phyloP scores from a whole-genome alignment of 2,888 invertebrate species.

The Trichopoda pennipes region DNA sequence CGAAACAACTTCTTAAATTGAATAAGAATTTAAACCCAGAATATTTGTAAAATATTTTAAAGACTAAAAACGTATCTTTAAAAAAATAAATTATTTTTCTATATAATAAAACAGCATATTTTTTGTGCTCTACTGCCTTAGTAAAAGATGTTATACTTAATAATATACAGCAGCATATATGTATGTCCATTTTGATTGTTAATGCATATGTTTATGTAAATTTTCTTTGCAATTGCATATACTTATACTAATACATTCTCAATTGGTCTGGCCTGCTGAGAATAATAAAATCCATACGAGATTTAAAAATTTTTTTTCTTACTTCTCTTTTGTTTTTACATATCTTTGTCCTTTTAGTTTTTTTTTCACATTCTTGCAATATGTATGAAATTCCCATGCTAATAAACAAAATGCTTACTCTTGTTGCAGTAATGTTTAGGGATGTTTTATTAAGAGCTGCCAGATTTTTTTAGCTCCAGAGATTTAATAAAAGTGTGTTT shows the following conservation, averaged over 20 bases:
- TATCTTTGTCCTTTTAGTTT: slow-evolving; percentile 14
- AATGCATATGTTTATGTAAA: slow-evolving; percentile 8
- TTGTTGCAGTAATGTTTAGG: slow-evolving; percentile 11
- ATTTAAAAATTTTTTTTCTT: slow-evolving; percentile 18
- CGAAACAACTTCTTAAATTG: too few relatives aligned
- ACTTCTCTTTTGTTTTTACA: not conserved
- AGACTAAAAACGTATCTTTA: too few relatives aligned
- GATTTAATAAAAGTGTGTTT: too few relatives aligned
- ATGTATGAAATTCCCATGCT: slow-evolving; percentile 18
- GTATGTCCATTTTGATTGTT: not conserved
- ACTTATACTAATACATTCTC: not conserved
- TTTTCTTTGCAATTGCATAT: not conserved
- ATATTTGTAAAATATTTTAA: too few relatives aligned
- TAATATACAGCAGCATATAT: too few relatives aligned
- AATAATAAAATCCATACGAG: slow-evolving; percentile 44
- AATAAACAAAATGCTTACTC: slow-evolving; percentile 44
- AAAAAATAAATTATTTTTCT: too few relatives aligned
- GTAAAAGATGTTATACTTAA: not conserved
- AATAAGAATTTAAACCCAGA: too few relatives aligned
- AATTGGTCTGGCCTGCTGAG: slow-evolving; percentile 24
- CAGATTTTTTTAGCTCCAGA: too few relatives aligned
- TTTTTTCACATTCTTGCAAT: slow-evolving; percentile 19
- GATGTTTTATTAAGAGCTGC: not conserved
- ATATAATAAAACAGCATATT: not conserved
- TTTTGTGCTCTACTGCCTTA: not conserved